phyloP scores from a whole-genome alignment of 2,797 vertebrate genomes.

The Ciconia nigra region DNA sequence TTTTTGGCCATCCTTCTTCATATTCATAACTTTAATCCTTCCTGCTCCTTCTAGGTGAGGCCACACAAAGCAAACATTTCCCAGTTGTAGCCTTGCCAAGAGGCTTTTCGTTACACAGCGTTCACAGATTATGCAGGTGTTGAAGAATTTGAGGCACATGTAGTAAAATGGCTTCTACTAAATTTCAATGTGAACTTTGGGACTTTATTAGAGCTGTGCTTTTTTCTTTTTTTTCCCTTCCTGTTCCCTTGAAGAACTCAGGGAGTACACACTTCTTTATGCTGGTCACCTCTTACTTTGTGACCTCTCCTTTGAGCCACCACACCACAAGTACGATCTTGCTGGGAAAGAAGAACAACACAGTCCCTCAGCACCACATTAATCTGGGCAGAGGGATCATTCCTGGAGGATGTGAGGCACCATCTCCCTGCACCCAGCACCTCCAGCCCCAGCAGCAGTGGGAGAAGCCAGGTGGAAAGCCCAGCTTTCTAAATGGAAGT shows the following conservation, averaged over 20 bases:
- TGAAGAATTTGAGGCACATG: not conserved
- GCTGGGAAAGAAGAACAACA: not conserved
- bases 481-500: not conserved
- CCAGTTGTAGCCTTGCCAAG: not conserved
- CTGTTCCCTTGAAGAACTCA: not conserved
- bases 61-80: not conserved
- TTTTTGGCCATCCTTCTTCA: not conserved
- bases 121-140: not conserved
- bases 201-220: not conserved
- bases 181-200: not conserved
- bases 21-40: slow-evolving; percentile 12
- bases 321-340: not conserved
- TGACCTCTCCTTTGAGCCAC: not conserved
- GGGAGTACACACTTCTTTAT: not conserved
- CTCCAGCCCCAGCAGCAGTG: not conserved
- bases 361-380: not conserved
- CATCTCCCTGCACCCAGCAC: not conserved
- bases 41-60: not conserved
- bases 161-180: not conserved
- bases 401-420: not conserved
- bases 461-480: not conserved
- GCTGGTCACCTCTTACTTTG: not conserved
- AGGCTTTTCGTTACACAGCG: not conserved
- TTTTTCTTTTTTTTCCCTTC: not conserved
- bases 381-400: not conserved